Evolutionary conservation across 2,797 vertebrate species (phyloP).

Genomic region (Dryobates pubescens): DNA sequence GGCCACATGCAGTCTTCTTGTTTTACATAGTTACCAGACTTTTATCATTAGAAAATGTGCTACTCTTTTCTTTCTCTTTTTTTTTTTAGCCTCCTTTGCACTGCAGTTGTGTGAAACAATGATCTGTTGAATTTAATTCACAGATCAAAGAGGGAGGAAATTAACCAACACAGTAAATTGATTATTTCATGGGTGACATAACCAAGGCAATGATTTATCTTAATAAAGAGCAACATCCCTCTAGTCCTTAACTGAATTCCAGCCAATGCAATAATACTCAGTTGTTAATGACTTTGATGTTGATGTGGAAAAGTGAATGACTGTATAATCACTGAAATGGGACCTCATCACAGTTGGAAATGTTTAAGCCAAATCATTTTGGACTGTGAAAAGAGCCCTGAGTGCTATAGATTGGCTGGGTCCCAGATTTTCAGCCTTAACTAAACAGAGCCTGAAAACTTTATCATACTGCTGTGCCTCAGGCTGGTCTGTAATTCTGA

Average conservation of each 20-base stretch:
- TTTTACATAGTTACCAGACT: conserved; percentile 63
- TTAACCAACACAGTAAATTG: conserved; percentile 88
- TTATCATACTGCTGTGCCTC: conserved; percentile 79
- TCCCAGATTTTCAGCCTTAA: conserved; percentile 83
- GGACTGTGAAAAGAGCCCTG: conserved; percentile 84
- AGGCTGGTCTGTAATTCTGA: conserved; percentile 83
- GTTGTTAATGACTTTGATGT: conserved; percentile 87
- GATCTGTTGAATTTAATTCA: conserved; percentile 85
- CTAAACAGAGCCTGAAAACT: conserved; percentile 82
- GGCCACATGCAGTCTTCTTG: conserved; percentile 26
- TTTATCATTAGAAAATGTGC: conserved; percentile 62
- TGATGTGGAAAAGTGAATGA: conserved; percentile 87
- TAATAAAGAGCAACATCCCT: conserved; percentile 83
- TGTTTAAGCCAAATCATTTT: conserved; percentile 87
- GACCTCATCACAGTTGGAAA: conserved; percentile 87
- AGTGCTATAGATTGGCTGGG: conserved; percentile 82
- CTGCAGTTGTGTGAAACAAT: conserved; percentile 79
- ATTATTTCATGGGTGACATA: conserved; percentile 90
- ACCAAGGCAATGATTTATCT: conserved; percentile 90
- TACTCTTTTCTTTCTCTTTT: conserved; percentile 60
- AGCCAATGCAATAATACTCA: conserved; percentile 83
- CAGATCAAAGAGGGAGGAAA: conserved; percentile 87
- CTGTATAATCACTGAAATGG: conserved; percentile 84
- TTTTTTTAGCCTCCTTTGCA: conserved; percentile 73
- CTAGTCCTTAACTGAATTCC: conserved; percentile 81